Evolutionary conservation across 1,140 invertebrate genomes (phyloP).

Genomic region (Papilio polytes): DNA sequence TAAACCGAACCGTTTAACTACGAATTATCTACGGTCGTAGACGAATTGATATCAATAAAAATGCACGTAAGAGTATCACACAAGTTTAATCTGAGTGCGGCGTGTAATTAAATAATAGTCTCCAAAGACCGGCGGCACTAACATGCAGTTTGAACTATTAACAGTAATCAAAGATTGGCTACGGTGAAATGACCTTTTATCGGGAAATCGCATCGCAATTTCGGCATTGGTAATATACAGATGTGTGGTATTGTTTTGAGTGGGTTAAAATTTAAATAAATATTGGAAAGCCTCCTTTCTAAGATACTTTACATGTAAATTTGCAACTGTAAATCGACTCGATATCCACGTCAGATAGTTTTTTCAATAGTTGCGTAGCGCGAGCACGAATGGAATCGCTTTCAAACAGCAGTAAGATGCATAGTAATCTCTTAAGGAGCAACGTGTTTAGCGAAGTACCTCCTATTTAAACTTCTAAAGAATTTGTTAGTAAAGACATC

Average conservation of each 20-base stretch:
- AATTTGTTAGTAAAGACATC: slow-evolving; percentile 82
- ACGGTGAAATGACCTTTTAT: slow-evolving; percentile 66
- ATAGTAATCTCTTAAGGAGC: slow-evolving; percentile 59
- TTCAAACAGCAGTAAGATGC: slow-evolving; percentile 38
- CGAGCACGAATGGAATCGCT: slow-evolving; percentile 24
- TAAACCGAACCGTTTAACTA: slow-evolving; percentile 41
- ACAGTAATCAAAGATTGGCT: slow-evolving; percentile 73
- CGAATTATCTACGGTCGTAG: slow-evolving; percentile 57
- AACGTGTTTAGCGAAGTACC: slow-evolving; percentile 54
- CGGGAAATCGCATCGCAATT: slow-evolving; percentile 54
- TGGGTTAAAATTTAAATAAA: slow-evolving; percentile 31
- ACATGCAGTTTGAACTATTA: slow-evolving; percentile 67
- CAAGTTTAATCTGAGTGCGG: slow-evolving; percentile 67
- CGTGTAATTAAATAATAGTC: slow-evolving; percentile 79
- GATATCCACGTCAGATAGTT: slow-evolving; percentile 30
- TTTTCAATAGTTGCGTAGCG: slow-evolving; percentile 26
- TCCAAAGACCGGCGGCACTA: slow-evolving; percentile 78
- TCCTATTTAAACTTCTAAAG: slow-evolving; percentile 69
- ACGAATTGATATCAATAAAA: slow-evolving; percentile 67
- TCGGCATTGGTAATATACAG: slow-evolving; percentile 44
- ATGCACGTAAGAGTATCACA: slow-evolving; percentile 58
- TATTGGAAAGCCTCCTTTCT: slow-evolving; percentile 41
- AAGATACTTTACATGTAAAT: slow-evolving; percentile 33
- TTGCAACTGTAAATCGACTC: slow-evolving; percentile 34
- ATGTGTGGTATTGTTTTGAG: slow-evolving; percentile 51